phyloP scores from a whole-genome alignment of 2,113 vertebrate species.

The Gopherus evgoodei region DNA sequence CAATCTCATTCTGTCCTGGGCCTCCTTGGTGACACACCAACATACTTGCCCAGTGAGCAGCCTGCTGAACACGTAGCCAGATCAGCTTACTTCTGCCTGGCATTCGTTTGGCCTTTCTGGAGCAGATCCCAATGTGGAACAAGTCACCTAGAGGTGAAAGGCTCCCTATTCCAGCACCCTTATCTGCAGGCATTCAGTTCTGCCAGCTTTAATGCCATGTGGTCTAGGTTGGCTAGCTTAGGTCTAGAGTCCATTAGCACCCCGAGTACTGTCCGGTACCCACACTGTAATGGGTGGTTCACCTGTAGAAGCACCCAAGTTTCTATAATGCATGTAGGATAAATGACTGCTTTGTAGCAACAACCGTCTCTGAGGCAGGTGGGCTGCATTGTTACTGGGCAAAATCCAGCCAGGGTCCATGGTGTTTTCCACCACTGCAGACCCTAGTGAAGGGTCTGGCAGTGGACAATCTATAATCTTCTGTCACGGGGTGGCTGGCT shows the following conservation, averaged over 20 bases:
- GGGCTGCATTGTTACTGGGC: too few relatives aligned
- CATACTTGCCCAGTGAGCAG: neutral
- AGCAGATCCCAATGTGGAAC: neutral
- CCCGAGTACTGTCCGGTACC: fast-evolving
- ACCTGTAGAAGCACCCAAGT: neutral
- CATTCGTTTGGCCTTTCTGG: too few relatives aligned
- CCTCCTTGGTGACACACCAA: neutral
- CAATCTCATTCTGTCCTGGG: neutral
- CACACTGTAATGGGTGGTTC: fast-evolving
- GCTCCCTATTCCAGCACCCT: neutral
- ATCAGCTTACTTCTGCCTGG: neutral
- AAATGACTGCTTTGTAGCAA: neutral
- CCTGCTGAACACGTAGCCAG: neutral
- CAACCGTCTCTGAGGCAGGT: neutral
- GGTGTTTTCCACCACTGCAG: too few relatives aligned
- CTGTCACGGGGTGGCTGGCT: too few relatives aligned
- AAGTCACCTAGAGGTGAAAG: neutral
- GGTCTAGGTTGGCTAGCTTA: neutral
- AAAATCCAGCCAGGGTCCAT: too few relatives aligned
- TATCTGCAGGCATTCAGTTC: neutral
- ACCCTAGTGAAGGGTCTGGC: too few relatives aligned
- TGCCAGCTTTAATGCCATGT: neutral
- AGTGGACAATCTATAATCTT: too few relatives aligned
- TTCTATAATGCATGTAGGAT: neutral
- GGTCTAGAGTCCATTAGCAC: neutral